Evolutionary conservation across 2,888 invertebrate genomes (phyloP), one percentile per base, ranked within the genome.

Genomic region (Chrysopilus asiliformis): DNA sequence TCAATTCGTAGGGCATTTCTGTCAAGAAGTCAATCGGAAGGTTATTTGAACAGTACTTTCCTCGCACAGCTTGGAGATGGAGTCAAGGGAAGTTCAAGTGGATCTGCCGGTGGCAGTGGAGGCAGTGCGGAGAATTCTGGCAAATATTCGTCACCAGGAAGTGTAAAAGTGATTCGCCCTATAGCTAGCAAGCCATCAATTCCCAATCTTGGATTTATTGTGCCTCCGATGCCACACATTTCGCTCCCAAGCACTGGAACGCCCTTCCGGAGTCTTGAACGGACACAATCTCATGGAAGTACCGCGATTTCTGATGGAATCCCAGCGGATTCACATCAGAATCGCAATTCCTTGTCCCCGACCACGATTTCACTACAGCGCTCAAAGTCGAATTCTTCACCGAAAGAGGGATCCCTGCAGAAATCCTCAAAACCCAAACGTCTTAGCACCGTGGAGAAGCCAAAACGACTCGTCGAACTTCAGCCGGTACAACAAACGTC

Each of bases 101-200:
- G n/a, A n/a, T n/a, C n/a, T n/a, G n/a, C n/a, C n/a, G n/a, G n/a
- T n/a, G n/a, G n/a, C n/a, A n/a, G n/a, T n/a, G n/a, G n/a, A n/a
- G n/a, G n/a, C n/a, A n/a, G n/a, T n/a, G n/a, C n/a, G n/a, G n/a
- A n/a, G n/a, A n/a, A n/a, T n/a, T n/a, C n/a, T n/a, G n/a, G n/a
- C n/a, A n/a, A n/a, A n/a, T n/a, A n/a, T n/a, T 43, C 44, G 41
- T n/a, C n/a, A n/a, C n/a, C 18, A 9, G 13, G 12, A 16, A 16
- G 5, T 17, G 41, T 37, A 14, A 66, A 65, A 51, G 58, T 72
- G 26, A 67, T 72, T 43, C 68, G 72, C 43, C 73, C 73, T 25
- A 72, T 74, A 25, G 63, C 72, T 1, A 71, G 70, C 47, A 65
- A 63, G 37, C 58, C 64, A 4, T 40, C 46, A 2, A 33, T 57